Evolutionary conservation across 2,888 invertebrate species (phyloP), one percentile per base, ranked within the genome.

Genomic region (Chelonus formosanus): DNA sequence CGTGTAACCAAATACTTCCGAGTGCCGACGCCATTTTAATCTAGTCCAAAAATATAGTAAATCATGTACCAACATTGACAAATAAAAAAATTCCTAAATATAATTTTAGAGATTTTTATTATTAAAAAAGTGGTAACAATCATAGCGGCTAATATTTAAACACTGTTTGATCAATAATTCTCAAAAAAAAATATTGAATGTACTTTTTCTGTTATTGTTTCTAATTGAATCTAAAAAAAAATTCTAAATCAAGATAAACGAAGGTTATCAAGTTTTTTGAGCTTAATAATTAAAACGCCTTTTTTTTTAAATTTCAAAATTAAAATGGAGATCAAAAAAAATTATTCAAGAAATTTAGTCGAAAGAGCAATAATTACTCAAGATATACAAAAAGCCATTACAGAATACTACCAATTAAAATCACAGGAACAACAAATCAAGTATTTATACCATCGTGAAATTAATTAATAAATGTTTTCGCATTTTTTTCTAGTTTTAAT

Each of bases 371-470:
- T 69, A 5, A 69, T 78, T 8, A 62, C 70, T n/a, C 60, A 57
- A 7, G 69, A 76, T 60, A 85, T 87, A 0, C 86, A 87, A 71
- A 85, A 86, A 73, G 86, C 85, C 43, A 85, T 88, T 0, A 74
- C 83, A 5, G 88, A 88, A 72, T 89, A 87, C 76, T 86, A 86
- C 70, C 84, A 86, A 69, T 89, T 89, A 0, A 84, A 86, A 68
- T 85, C 85, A 81, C 87, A 88, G 76, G 85, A 85, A 57, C 77
- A 79, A 36, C 84, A 86, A 80, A 84, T 87, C 43, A 87, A 86
- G 89, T 89, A 81, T 81, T 53, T 64, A 5, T 36, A 67, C 45
- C 50, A 70, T 20, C 20, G 2, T 20, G 2, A 20, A 20, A 20
- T 20, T 20, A 20, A 20, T 20, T 20, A 20, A 20, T 20, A 20